Evolutionary conservation across 2,888 invertebrate species (phyloP), one percentile per base, ranked within the genome.

Genomic region (Gasteruption jaculator): DNA sequence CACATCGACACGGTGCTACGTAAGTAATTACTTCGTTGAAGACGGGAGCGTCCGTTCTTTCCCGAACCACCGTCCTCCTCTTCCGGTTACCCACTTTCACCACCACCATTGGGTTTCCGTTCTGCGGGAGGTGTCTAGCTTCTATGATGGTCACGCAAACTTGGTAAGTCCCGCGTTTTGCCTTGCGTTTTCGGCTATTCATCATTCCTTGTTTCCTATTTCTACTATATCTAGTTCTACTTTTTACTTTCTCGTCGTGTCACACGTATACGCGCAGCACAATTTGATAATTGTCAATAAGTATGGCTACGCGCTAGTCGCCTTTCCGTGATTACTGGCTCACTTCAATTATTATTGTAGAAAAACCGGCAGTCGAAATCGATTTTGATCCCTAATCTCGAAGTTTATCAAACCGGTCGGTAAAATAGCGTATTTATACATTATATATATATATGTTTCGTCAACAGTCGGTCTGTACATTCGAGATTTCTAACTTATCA

Each of bases 131-230:
- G 58, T 80, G 73, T 38, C 76, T 76, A 0, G 81, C 85, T 69
- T 86, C 85, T 33, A 85, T 70, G 21, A 86, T 71, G 6, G 81
- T 80, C 2, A 85, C 73, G 47, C 80, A 79, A 45, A 86, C 71
- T 63, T 86, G 66, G 61, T 76, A 78, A 25, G 56, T 48, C 15
- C 53, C 50, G 33, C 49, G 41, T 34, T 55, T 58, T 1, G 36
- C 43, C 7, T 50, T 49, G 33, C 43, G 41, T 36, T 43, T 51
- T 11, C 22, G 20, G 6, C 22, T 22, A 18, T 33, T 33, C 20
- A 18, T 33, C 33, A 33, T 33, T 33, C 22, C 21, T 33, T 33
- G 5, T 33, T 29, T 5, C 29, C 10, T 29, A 7, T 29, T 11
- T 32, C 18, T 32, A 5, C 15, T 5, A 18, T 6, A 24, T n/a